Conservation (phyloP, 2,113 vertebrate genomes). For the Balaeniceps rex region DNA sequence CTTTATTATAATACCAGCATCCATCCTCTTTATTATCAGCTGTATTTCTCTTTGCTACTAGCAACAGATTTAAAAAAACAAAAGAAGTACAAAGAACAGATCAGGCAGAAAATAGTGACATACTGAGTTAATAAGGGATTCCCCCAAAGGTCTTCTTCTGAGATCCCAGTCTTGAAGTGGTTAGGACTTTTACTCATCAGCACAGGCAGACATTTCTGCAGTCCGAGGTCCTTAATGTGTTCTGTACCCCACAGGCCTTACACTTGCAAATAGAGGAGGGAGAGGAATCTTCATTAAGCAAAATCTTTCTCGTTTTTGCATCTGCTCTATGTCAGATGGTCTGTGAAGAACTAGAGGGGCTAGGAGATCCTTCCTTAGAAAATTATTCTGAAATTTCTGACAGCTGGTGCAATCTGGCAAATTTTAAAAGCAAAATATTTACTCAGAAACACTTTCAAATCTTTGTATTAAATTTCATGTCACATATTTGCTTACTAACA, state of each 20-base stretch:
- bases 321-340: not conserved
- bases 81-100: not conserved
- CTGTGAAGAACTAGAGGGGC: not conserved
- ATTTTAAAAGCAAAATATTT: not conserved
- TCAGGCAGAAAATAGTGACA: not conserved
- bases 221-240: not conserved
- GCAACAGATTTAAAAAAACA: not conserved
- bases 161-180: not conserved
- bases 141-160: not conserved
- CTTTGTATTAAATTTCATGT: not conserved
- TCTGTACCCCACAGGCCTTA: not conserved
- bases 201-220: not conserved
- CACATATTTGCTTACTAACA: not conserved
- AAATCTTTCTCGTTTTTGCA: not conserved
- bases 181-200: not conserved
- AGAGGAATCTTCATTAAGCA: not conserved
- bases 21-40: not conserved
- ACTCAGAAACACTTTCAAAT: not conserved
- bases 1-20: conserved; percentile 1
- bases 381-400: not conserved
- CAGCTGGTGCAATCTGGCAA: not conserved
- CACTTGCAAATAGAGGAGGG: not conserved
- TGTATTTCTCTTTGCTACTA: conserved; percentile 18
- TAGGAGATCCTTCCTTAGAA: not conserved
- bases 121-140: not conserved